phyloP scores from a whole-genome alignment of 1,140 invertebrate species.

The Drosophila eugracilis region DNA sequence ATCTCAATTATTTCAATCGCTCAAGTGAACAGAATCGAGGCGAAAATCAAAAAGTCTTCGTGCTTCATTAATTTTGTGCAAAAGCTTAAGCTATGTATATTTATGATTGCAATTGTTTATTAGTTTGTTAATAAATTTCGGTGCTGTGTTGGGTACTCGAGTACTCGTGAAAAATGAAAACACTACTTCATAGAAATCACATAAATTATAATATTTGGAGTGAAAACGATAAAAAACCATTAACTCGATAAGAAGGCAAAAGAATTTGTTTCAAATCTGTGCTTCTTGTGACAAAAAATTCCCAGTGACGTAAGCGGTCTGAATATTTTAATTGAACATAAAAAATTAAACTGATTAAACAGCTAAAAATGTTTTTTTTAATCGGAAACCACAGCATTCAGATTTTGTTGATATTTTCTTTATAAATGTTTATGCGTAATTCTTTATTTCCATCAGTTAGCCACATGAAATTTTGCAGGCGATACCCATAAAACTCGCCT shows the following conservation, averaged over 20 bases:
- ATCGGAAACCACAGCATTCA: neutral
- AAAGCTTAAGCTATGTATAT: conserved; percentile 27
- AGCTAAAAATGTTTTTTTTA: too few relatives aligned
- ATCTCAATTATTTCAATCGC: conserved; percentile 56
- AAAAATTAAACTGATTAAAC: too few relatives aligned
- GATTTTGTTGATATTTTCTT: conserved; percentile 15
- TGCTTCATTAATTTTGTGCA: conserved; percentile 35
- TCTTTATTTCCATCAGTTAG: conserved; percentile 16
- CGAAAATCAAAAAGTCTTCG: conserved; percentile 25
- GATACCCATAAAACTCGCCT: conserved; percentile 26
- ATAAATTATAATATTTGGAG: conserved; percentile 38
- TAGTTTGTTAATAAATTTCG: conserved; percentile 48
- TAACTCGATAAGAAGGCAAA: neutral
- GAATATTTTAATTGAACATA: too few relatives aligned
- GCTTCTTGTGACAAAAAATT: neutral
- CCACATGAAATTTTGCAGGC: conserved; percentile 17
- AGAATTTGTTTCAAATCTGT: neutral
- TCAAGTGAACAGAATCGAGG: conserved; percentile 40
- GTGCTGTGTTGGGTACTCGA: neutral
- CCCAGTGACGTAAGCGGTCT: neutral
- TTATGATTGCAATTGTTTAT: conserved; percentile 35
- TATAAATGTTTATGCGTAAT: conserved; percentile 27
- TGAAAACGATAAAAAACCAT: neutral
- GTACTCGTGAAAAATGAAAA: conserved; percentile 25
- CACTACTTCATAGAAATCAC: conserved; percentile 23